Conservation (phyloP, 2,888 invertebrate species). For the Homarus gammarus region DNA sequence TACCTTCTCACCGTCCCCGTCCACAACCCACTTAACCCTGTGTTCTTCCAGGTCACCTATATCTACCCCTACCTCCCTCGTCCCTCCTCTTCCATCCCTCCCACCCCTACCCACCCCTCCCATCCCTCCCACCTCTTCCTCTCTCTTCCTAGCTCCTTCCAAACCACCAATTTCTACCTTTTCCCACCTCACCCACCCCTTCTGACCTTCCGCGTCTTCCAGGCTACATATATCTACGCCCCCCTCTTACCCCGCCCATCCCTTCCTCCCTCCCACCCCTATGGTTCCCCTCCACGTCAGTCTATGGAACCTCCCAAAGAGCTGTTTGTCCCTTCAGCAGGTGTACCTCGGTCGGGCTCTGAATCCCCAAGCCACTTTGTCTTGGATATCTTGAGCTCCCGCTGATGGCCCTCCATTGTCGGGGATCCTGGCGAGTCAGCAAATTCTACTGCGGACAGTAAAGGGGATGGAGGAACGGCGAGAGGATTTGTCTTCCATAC, state of each 20-base stretch:
- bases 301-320: not conserved
- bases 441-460: not conserved
- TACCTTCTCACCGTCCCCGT: no score
- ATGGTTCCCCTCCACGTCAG: not conserved
- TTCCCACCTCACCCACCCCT: no score
- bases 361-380: not conserved
- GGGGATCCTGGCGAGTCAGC: conserved; percentile 1
- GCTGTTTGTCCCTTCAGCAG: not conserved
- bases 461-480: not conserved
- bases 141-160: no score
- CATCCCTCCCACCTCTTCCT: no score
- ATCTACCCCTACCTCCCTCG: no score
- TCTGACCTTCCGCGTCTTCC: no score
- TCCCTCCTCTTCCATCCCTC: no score
- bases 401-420: conserved; percentile 5
- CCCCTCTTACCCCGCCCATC: not conserved
- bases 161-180: no score
- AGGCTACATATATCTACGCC: no score
- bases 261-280: not conserved
- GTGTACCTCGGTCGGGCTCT: not conserved
- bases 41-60: no score
- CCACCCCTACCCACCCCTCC: no score
- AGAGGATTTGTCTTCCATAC: not conserved
- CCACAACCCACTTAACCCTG: no score
- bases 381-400: not conserved